These are phyloP conservation scores for Onthophagus taurus DNA, from an alignment of 1,140 invertebrate species.

Conservation along the genomic window DNA sequence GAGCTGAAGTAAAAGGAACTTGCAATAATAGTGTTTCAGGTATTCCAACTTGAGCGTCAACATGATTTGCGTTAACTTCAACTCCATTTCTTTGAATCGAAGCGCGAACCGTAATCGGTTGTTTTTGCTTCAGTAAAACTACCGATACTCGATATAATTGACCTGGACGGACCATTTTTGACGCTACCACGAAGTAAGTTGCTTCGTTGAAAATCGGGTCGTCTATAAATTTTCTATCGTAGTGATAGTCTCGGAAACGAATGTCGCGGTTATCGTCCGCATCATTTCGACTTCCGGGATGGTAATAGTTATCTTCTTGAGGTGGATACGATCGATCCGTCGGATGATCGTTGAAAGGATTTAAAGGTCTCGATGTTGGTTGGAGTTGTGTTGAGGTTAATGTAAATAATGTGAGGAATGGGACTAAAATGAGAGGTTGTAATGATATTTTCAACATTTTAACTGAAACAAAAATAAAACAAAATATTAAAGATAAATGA, in stretches of 20 bases:
- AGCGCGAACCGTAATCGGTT: conserved; percentile 68
- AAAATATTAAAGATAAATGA: too few species aligned
- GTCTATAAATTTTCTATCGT: too few species aligned
- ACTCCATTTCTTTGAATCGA: conserved; percentile 81
- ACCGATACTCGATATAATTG: conserved; percentile 77
- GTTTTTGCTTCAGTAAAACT: conserved; percentile 59
- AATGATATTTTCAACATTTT: too few species aligned
- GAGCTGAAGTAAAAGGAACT: conserved; percentile 72
- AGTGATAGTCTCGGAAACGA: neutral
- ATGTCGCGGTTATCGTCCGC: conserved; percentile 8
- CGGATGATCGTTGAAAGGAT: conserved; percentile 32
- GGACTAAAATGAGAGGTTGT: too few species aligned
- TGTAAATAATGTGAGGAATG: too few species aligned
- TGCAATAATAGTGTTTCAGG: conserved; percentile 79
- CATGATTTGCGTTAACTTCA: conserved; percentile 66
- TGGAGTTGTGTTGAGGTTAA: too few species aligned
- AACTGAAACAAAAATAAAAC: too few species aligned
- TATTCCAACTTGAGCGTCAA: conserved; percentile 67
- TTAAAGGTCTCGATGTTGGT: conserved; percentile 29
- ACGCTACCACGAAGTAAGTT: conserved; percentile 81
- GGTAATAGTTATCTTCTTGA: conserved; percentile 35
- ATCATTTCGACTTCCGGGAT: neutral
- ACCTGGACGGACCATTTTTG: conserved; percentile 73
- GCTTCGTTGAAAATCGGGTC: too few species aligned
- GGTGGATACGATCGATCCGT: conserved; percentile 28